Evolutionary conservation across 2,797 vertebrate genomes (phyloP).

Genomic region (Pempheris klunzingeri): DNA sequence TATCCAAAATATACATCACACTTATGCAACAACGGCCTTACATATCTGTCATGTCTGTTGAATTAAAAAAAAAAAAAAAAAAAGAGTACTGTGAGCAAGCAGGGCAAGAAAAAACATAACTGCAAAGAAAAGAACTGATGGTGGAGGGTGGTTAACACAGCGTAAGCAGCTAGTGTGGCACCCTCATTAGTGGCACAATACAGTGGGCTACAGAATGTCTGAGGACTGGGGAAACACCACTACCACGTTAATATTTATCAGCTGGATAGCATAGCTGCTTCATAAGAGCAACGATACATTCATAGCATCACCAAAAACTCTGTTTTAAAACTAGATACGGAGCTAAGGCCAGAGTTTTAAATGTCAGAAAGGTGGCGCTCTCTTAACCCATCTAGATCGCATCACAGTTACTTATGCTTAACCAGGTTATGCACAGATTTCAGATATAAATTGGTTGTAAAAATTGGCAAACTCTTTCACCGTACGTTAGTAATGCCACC

Average conservation of each 20-base stretch:
- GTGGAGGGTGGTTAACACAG: constrained; percentile 29
- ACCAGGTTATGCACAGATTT: no score
- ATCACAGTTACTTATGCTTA: no score
- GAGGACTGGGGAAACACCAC: neutral
- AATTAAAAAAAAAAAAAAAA: neutral
- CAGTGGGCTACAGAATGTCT: constrained; percentile 4
- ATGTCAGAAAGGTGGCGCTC: no score
- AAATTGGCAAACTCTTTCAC: no score
- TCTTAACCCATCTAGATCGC: no score
- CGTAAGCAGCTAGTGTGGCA: constrained; percentile 30
- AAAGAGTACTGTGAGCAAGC: neutral
- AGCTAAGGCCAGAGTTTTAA: no score
- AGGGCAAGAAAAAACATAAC: neutral
- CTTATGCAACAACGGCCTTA: no score
- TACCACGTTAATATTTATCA: constrained; percentile 16
- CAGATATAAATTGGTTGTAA: no score
- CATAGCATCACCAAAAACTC: neutral
- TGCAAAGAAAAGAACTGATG: neutral
- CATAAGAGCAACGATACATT: neutral
- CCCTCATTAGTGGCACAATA: constrained; percentile 53
- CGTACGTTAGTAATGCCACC: no score
- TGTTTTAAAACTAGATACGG: no score
- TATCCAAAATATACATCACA: neutral
- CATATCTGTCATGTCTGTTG: no score
- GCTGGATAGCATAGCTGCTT: constrained; percentile 10